Evolutionary conservation across 2,888 invertebrate genomes (phyloP).

Genomic region (Chrysina gloriosa): DNA sequence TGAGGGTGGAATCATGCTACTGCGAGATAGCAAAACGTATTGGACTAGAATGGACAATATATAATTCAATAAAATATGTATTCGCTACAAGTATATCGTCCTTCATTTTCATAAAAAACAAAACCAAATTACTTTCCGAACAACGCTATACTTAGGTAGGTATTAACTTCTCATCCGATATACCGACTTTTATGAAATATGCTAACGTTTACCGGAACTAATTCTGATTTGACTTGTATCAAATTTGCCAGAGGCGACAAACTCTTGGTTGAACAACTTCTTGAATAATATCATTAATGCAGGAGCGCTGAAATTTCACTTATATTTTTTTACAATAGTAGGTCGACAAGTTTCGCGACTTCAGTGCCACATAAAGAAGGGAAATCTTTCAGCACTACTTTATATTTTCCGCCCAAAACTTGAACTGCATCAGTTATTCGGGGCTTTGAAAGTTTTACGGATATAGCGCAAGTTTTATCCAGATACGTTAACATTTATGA

Average conservation of each 20-base stretch:
- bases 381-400: slow-evolving; percentile 18
- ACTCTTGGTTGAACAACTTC: slow-evolving; percentile 1
- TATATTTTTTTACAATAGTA: slow-evolving; percentile 19
- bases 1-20: too few species aligned
- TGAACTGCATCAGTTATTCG: not conserved
- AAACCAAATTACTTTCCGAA: not conserved
- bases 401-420: not conserved
- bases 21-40: too few species aligned
- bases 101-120: too few species aligned
- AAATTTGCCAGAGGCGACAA: not conserved
- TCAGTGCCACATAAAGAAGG: not conserved
- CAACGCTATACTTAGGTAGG: not conserved
- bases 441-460: too few species aligned
- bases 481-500: not conserved
- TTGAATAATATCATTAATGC: slow-evolving; percentile 32
- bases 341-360: not conserved
- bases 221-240: not conserved
- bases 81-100: too few species aligned
- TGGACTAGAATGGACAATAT: too few species aligned
- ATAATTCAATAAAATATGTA: too few species aligned
- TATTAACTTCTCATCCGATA: not conserved
- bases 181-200: slow-evolving; percentile 1
- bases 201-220: slow-evolving; percentile 4
- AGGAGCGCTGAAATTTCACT: slow-evolving; percentile 29
- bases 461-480: too few species aligned